Conservation (phyloP, 2,888 invertebrate species). For the Caenorhabditis virilis region DNA sequence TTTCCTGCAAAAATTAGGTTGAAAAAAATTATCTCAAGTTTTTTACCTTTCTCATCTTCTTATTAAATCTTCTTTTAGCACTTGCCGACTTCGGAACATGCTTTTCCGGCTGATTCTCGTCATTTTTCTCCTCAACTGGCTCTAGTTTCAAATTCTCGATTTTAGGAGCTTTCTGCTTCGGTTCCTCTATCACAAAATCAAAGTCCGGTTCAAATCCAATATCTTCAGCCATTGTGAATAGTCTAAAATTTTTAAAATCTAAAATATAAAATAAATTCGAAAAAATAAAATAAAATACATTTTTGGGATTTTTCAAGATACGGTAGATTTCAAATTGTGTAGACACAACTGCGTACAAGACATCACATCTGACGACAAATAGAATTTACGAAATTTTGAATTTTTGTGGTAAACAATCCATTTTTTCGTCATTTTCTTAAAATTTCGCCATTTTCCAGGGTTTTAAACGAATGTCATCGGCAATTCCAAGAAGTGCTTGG, state of each 20-base stretch:
- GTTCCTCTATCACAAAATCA: no score
- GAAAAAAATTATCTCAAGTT: no score
- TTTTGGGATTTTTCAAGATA: conserved; percentile 1
- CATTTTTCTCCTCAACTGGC: conserved; percentile 24
- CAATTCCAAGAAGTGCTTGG: conserved; percentile 54
- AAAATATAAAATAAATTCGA: conserved; percentile 3
- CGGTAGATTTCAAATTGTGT: background rate
- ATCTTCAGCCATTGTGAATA: conserved; percentile 50
- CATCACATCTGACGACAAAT: background rate
- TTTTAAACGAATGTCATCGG: conserved; percentile 31
- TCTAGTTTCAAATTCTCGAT: conserved; percentile 30
- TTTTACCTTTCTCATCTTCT: no score
- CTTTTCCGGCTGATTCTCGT: conserved; percentile 18
- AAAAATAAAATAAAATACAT: conserved; percentile 12
- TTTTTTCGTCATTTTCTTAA: background rate
- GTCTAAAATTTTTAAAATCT: background rate
- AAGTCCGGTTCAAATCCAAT: conserved; percentile 46
- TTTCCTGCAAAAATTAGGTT: no score
- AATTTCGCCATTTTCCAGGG: conserved; percentile 1
- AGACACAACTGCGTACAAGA: conserved; percentile 1
- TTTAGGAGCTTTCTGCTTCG: no score
- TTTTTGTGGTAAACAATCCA: conserved; percentile 4
- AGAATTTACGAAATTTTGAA: background rate
- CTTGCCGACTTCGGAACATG: no score
- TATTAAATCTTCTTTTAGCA: no score